Evolutionary conservation across 2,113 vertebrate species (phyloP), one percentile per base, ranked within the genome.

Genomic region (Delphinapterus leucas): DNA sequence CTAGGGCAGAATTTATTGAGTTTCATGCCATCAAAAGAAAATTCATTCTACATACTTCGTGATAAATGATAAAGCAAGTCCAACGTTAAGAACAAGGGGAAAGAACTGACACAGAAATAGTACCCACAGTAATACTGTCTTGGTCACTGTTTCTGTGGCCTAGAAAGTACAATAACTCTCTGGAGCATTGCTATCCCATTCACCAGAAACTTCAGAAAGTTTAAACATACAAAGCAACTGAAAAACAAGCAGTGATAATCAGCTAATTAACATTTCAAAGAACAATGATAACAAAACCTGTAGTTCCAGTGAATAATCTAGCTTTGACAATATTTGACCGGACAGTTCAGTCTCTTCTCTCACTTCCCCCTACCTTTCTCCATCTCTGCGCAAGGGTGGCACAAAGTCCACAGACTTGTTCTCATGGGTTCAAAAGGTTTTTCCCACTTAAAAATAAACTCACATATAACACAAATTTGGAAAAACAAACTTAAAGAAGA

Each of bases 211-310:
- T 96, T 96, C 88, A 90, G 49, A 92, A 86, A 18, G 71, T 71
- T 92, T 73, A 96, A 97, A 88, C 74, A 89, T 33, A 93, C 73
- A 95, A 81, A 83, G n/a, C 65, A 95, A 81, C 5, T 95, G 63
- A 87, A 90, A 94, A 96, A 38, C 21, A 73, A 94, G n/a, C 31
- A 67, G 5, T 26, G 86, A 84, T 93, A 82, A 97, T 71, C 65
- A 82, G 18, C 53, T 95, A 83, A 86, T 96, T 95, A 96, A 88
- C 93, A 97, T 95, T 86, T 95, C 90, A 97, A 96, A 97, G 36
- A 96, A 89, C 26, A 94, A 86, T 12, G 21, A 65, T 14, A 88
- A 95, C 31, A 77, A 90, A 97, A 94, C 63, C 33, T 87, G 38
- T 58, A 87, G 36, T 74, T 94, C 68, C 86, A 93, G 36, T 47